Evolutionary conservation across 2,113 vertebrate genomes (phyloP).

Genomic region (Cyprinodon brontotheroides): DNA sequence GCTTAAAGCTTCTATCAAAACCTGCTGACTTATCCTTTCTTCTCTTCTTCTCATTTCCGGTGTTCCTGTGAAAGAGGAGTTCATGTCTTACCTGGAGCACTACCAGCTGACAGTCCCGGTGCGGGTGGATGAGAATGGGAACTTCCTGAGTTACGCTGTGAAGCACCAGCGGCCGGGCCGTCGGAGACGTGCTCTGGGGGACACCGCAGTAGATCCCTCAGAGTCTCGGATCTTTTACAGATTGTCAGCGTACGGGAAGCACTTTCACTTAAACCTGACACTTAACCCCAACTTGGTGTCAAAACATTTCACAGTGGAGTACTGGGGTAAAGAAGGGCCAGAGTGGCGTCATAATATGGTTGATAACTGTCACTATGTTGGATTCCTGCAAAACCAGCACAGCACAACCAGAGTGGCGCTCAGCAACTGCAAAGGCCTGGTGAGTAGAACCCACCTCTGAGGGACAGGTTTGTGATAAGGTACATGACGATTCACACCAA

Average conservation of each 20-base stretch:
- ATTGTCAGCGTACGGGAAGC: slow-evolving; percentile 97
- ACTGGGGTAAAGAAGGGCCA: slow-evolving; percentile 92
- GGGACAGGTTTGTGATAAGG: background rate
- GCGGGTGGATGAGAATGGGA: slow-evolving; percentile 93
- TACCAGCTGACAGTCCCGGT: slow-evolving; percentile 96
- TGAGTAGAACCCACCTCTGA: slow-evolving; percentile 78
- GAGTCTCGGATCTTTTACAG: slow-evolving; percentile 93
- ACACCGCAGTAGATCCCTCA: slow-evolving; percentile 72
- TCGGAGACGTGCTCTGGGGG: slow-evolving; percentile 84
- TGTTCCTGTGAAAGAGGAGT: slow-evolving; percentile 91
- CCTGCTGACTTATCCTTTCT: background rate
- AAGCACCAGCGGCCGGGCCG: slow-evolving; percentile 90
- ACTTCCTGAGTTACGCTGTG: slow-evolving; percentile 98
- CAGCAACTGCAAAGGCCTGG: slow-evolving; percentile 97
- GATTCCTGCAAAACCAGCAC: slow-evolving; percentile 89
- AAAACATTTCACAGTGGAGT: slow-evolving; percentile 96
- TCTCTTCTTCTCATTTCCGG: background rate
- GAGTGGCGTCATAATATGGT: slow-evolving; percentile 89
- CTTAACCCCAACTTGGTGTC: slow-evolving; percentile 96
- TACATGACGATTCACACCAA: background rate
- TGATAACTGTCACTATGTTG: slow-evolving; percentile 94
- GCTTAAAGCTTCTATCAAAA: background rate
- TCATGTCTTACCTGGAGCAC: slow-evolving; percentile 98
- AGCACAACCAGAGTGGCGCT: slow-evolving; percentile 91
- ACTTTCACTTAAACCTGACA: slow-evolving; percentile 98